A percentile compares a stretch with the other conserved stretches of the same genome.
Conservation (phyloP, 2,113 vertebrate species). For the Apteryx owenii region DNA sequence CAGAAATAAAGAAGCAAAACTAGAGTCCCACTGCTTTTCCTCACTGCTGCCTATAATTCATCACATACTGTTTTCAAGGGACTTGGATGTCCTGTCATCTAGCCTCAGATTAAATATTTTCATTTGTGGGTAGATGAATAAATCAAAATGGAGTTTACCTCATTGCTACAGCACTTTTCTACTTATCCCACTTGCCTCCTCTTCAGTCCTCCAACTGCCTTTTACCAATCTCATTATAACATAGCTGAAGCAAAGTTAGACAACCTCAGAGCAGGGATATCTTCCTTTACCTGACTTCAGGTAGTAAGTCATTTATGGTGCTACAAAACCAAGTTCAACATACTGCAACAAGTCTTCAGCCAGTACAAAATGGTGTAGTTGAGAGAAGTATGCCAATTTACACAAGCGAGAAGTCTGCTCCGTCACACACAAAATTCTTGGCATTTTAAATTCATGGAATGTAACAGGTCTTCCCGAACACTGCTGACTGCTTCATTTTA, state of each 20-base stretch:
- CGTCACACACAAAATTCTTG: background rate
- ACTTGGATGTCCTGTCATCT: background rate
- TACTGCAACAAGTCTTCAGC: background rate
- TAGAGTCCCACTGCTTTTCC: background rate
- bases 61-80: background rate
- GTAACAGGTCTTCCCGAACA: background rate
- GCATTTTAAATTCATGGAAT: fast-evolving
- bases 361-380: background rate
- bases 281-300: background rate
- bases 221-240: background rate
- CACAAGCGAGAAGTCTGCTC: background rate
- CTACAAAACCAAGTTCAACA: background rate
- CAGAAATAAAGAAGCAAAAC: background rate
- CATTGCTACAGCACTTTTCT: background rate
- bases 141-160: background rate
- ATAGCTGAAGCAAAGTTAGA: background rate
- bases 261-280: background rate
- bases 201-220: background rate
- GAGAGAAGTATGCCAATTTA: background rate
- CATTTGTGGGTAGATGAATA: background rate
- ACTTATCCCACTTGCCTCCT: background rate
- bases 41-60: background rate
- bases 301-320: fast-evolving
- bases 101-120: background rate
- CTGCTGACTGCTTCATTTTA: background rate